phyloP scores from a whole-genome alignment of 2,797 vertebrate genomes.

The Lithobates sylvaticus region DNA sequence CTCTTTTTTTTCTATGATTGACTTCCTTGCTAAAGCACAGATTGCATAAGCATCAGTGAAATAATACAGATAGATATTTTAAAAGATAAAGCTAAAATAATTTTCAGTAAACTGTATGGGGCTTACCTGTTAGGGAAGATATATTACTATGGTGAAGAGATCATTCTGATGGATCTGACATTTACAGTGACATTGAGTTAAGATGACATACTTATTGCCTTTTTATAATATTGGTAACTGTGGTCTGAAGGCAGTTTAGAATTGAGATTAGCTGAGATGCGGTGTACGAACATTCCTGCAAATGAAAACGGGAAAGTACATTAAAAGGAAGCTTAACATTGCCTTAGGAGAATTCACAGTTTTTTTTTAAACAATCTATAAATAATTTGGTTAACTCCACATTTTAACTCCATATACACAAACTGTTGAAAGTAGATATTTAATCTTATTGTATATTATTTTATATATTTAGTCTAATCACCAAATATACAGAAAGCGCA shows the following conservation, averaged over 20 bases:
- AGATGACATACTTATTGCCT: not conserved
- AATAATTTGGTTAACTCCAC: slow-evolving; percentile 3
- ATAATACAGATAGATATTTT: not conserved
- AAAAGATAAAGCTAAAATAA: not conserved
- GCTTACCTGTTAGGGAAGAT: not conserved
- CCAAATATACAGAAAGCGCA: not conserved
- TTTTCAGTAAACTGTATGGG: not conserved
- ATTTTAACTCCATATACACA: not conserved
- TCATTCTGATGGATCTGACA: not conserved
- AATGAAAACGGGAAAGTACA: slow-evolving; percentile 11
- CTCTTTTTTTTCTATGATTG: not conserved
- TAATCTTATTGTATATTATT: not conserved
- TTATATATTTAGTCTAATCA: not conserved
- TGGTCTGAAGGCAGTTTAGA: not conserved
- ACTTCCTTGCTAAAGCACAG: not conserved
- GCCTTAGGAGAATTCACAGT: not conserved
- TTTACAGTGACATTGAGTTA: not conserved
- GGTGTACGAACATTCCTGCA: slow-evolving; percentile 25
- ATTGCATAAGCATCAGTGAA: no score
- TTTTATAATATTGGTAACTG: not conserved
- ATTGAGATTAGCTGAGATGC: slow-evolving; percentile 19
- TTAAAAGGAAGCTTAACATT: slow-evolving; percentile 8
- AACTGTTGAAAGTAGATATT: not conserved
- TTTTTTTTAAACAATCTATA: slow-evolving; percentile 14
- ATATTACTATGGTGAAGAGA: not conserved